Percentiles rank a stretch among this genome's conserved stretches.
These are phyloP conservation scores for Antennarius maculatus DNA, from an alignment of 2,797 vertebrate genomes.

Conservation along the genomic window DNA sequence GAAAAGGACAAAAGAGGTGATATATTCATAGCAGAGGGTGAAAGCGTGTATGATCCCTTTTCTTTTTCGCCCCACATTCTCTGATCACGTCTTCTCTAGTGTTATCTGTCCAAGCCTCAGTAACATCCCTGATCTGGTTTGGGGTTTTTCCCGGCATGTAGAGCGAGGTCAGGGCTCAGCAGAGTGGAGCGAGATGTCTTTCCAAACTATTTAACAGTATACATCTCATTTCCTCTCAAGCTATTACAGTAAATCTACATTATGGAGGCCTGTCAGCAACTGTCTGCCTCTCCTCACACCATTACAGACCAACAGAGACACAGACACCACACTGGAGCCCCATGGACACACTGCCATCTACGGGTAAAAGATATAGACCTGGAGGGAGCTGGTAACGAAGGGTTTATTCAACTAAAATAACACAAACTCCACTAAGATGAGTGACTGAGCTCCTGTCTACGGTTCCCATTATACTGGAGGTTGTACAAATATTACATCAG, in stretches of 20 bases:
- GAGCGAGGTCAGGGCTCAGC: constrained; percentile 60
- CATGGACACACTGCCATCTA: constrained; percentile 70
- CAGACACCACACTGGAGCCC: constrained; percentile 9
- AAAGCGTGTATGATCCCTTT: neutral
- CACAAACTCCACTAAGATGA: neutral
- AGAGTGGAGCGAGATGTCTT: constrained; percentile 63
- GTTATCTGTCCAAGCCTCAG: constrained; percentile 58
- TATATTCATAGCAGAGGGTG: constrained; percentile 6
- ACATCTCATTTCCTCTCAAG: constrained; percentile 73
- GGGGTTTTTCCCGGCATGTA: constrained; percentile 33
- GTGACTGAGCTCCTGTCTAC: neutral
- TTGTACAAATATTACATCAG: neutral
- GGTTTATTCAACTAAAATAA: neutral
- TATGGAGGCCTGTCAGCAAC: constrained; percentile 63
- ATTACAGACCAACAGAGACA: constrained; percentile 34
- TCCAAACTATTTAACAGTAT: constrained; percentile 77
- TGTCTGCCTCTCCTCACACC: constrained; percentile 54
- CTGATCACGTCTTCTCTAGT: constrained; percentile 12
- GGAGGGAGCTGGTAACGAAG: constrained; percentile 6
- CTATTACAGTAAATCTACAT: constrained; percentile 75
- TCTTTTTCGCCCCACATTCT: constrained; percentile 9
- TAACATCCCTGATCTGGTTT: constrained; percentile 51
- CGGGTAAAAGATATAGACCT: constrained; percentile 33
- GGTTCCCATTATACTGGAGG: neutral
- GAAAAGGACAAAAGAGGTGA: constrained; percentile 21